Conservation (phyloP, 2,888 invertebrate genomes). For the Drosophila histrio region DNA sequence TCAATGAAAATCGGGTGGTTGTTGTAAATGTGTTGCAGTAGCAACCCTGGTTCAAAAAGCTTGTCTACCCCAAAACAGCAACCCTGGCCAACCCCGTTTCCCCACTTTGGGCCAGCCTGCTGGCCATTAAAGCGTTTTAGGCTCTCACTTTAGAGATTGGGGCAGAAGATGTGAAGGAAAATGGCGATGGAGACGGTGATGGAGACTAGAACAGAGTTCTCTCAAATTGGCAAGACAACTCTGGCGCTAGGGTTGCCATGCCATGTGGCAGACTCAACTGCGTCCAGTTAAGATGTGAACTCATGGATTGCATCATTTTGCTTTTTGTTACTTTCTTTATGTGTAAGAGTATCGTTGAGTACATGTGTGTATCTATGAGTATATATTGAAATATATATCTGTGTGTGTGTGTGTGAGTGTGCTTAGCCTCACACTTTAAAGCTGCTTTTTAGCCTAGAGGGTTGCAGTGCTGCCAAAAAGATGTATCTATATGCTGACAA, state of each 20-base stretch:
- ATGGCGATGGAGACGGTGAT: background rate
- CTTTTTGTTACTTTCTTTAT: background rate
- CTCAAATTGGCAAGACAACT: background rate
- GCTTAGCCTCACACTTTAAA: background rate
- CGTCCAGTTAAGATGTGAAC: slow-evolving; percentile 6
- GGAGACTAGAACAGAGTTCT: background rate
- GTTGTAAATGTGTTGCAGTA: background rate
- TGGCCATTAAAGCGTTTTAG: slow-evolving; percentile 6
- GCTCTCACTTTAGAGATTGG: background rate
- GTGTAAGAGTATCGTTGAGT: background rate
- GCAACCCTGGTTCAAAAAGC: slow-evolving; percentile 12
- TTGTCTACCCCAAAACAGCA: slow-evolving; percentile 13
- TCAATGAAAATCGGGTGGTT: slow-evolving; percentile 20
- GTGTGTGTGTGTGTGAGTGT: background rate
- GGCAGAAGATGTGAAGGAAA: background rate
- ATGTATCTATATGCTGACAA: background rate
- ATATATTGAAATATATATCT: too few relatives aligned
- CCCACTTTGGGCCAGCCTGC: background rate
- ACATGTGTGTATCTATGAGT: too few relatives aligned
- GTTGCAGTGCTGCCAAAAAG: background rate
- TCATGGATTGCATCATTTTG: background rate
- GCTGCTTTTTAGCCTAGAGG: background rate
- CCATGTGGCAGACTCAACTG: background rate
- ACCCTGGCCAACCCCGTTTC: background rate
- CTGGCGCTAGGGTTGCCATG: slow-evolving; percentile 5